Conservation (phyloP, 1,140 invertebrate genomes). For the Babylonia areolata region DNA sequence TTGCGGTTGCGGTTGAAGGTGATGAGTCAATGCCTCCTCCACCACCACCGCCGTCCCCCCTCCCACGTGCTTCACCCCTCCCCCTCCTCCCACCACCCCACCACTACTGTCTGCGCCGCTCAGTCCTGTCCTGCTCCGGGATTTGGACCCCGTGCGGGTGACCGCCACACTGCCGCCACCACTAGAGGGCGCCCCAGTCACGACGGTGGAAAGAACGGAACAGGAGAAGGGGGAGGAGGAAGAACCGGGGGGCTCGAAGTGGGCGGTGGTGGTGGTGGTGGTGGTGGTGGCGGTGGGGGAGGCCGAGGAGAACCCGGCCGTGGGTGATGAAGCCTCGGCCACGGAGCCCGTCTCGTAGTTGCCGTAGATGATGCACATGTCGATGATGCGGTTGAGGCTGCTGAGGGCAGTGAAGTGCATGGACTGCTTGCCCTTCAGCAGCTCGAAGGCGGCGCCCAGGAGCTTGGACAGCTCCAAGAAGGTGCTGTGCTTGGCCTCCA, state of each 20-base stretch:
- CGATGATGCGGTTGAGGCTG: conserved; percentile 81
- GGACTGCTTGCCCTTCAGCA: conserved; percentile 79
- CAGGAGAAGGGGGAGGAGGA: background rate
- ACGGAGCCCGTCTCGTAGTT: conserved; percentile 65
- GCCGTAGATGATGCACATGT: conserved; percentile 76
- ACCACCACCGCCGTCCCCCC: no score
- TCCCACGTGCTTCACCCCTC: no score
- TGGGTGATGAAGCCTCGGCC: conserved; percentile 25
- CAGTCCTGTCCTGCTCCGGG: no score
- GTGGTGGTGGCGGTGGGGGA: no score
- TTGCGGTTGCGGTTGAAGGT: no score
- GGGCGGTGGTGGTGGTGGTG: background rate
- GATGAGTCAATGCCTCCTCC: no score
- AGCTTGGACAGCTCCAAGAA: conserved; percentile 77
- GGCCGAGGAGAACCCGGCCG: background rate
- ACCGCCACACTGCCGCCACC: background rate
- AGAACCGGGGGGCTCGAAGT: background rate
- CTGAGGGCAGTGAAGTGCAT: conserved; percentile 81
- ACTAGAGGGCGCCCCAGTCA: background rate
- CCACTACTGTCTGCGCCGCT: no score
- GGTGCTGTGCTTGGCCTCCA: conserved; percentile 62
- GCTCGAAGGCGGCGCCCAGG: conserved; percentile 77
- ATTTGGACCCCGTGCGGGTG: no score
- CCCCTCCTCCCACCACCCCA: no score
- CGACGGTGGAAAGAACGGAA: background rate